These are phyloP conservation scores for Andrena camellia DNA, from an alignment of 2,888 invertebrate genomes.

Conservation along the genomic window DNA sequence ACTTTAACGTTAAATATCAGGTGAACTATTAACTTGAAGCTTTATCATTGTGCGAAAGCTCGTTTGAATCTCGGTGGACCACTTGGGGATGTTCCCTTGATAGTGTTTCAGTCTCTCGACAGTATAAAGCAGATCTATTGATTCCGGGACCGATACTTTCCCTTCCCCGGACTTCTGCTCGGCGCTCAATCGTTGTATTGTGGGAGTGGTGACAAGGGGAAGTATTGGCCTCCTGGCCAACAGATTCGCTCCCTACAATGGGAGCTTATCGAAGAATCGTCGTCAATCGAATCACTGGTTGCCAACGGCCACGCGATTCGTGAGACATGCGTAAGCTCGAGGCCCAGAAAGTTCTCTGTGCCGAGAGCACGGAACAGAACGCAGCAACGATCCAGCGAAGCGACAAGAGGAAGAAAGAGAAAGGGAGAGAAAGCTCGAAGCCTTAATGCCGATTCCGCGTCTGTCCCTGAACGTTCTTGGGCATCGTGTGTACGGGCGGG, in stretches of 20 bases:
- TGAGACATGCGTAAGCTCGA: slow-evolving; percentile 49
- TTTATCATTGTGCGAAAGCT: no score
- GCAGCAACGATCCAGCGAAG: slow-evolving; percentile 26
- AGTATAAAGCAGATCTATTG: not conserved
- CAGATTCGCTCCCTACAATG: not conserved
- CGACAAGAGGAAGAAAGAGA: slow-evolving; percentile 39
- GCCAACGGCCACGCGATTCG: slow-evolving; percentile 51
- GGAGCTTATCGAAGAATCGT: slow-evolving; percentile 20
- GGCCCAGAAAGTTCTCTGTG: slow-evolving; percentile 45
- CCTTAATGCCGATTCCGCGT: slow-evolving; percentile 63
- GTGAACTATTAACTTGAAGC: no score
- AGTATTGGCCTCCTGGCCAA: not conserved
- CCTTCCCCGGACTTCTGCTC: not conserved
- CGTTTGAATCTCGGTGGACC: no score
- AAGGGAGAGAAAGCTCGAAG: slow-evolving; percentile 46
- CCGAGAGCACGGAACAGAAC: slow-evolving; percentile 46
- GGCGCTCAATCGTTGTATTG: not conserved
- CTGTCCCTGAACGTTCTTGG: slow-evolving; percentile 51
- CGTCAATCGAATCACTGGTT: slow-evolving; percentile 4
- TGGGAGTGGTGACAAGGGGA: not conserved
- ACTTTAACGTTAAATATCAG: no score
- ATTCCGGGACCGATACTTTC: not conserved
- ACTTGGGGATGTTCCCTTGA: not conserved
- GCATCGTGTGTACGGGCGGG: slow-evolving; percentile 19
- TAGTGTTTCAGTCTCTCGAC: not conserved